Evolutionary conservation across 64 coral and sea anemone genomes (phyloP).

Genomic region (Montipora cactus): DNA sequence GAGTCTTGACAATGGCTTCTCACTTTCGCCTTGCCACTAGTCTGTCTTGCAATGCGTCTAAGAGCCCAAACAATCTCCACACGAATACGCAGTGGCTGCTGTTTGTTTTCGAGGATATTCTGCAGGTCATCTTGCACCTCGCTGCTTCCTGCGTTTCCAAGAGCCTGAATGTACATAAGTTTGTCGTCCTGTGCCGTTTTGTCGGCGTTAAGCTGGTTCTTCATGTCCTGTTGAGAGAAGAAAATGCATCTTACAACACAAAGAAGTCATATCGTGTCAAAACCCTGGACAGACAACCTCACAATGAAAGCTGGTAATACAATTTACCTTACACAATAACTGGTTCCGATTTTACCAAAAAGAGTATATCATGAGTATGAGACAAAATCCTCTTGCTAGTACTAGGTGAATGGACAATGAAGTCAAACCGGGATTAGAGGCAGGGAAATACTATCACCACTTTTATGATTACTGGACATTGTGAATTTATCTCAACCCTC

Average conservation of each 20-base stretch:
- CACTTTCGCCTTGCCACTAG: slow-evolving; percentile 1
- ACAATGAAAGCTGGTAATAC: too few relatives aligned
- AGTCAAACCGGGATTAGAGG: too few relatives aligned
- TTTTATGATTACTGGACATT: too few relatives aligned
- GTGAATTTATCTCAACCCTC: too few relatives aligned
- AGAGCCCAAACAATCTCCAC: slow-evolving; percentile 83
- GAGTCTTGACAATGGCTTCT: too few relatives aligned
- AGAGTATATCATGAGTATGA: too few relatives aligned
- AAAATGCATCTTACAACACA: background rate
- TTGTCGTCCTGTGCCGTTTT: background rate
- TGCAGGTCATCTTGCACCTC: background rate
- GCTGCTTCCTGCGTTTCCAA: slow-evolving; percentile 70
- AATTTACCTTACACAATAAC: background rate
- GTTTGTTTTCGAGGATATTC: background rate
- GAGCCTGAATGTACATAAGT: slow-evolving; percentile 62
- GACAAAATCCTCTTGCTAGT: too few relatives aligned
- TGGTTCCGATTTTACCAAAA: background rate
- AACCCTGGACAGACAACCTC: too few relatives aligned
- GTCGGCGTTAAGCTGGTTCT: background rate
- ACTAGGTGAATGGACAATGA: too few relatives aligned
- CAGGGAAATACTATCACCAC: too few relatives aligned
- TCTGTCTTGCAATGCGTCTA: slow-evolving; percentile 33
- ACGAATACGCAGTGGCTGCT: slow-evolving; percentile 4
- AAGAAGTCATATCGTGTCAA: too few relatives aligned
- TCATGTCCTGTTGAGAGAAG: slow-evolving; percentile 1